Evolutionary conservation across 1,140 invertebrate species (phyloP).

Genomic region (Cotesia vestalis): DNA sequence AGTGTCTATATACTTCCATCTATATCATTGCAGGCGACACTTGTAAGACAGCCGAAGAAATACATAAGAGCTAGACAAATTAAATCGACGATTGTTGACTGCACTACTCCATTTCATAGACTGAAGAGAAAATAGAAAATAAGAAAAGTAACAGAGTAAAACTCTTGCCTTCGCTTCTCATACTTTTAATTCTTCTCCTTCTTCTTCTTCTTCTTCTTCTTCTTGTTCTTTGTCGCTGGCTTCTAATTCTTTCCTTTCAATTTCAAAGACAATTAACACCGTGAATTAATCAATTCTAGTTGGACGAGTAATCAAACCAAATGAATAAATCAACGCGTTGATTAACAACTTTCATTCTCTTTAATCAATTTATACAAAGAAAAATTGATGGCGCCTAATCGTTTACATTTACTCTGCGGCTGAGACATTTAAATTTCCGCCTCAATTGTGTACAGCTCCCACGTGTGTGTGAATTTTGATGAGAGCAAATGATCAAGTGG

Average conservation of each 20-base stretch:
- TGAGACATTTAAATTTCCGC: no score
- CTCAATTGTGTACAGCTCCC: no score
- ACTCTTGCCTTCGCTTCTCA: neutral
- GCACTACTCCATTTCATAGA: constrained; percentile 22
- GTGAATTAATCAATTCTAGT: constrained; percentile 45
- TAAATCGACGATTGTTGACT: constrained; percentile 39
- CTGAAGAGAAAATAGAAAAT: neutral
- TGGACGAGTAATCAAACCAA: constrained; percentile 1
- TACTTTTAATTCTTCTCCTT: neutral
- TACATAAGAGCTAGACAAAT: constrained; percentile 31
- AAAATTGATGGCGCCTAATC: neutral
- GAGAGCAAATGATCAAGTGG: constrained; percentile 2
- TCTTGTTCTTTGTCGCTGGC: constrained; percentile 20
- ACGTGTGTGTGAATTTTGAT: neutral
- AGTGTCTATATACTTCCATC: no score
- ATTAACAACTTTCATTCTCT: no score
- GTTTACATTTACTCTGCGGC: no score
- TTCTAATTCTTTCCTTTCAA: neutral
- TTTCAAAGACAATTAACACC: constrained; percentile 41
- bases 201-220: neutral
- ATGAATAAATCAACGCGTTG: constrained; percentile 8
- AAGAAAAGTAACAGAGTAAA: constrained; percentile 3
- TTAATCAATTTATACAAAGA: neutral
- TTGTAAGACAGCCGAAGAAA: neutral
- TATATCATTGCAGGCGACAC: no score